phyloP scores from a whole-genome alignment of 2,888 invertebrate species.

The Pteria penguin region DNA sequence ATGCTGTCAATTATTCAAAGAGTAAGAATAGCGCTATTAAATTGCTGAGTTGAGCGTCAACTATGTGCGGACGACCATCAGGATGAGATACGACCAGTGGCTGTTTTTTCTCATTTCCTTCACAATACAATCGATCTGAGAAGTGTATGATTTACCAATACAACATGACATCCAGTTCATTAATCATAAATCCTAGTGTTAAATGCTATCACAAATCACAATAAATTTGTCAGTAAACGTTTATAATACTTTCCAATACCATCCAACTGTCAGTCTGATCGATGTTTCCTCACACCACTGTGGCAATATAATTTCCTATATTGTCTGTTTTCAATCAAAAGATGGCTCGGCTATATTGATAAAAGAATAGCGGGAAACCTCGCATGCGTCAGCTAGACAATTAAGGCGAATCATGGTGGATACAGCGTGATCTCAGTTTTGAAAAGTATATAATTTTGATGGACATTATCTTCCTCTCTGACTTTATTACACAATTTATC shows the following conservation, averaged over 20 bases:
- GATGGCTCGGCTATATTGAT: constrained; percentile 19
- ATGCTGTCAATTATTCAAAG: too few relatives aligned
- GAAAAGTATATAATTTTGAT: constrained; percentile 6
- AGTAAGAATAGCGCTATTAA: too few relatives aligned
- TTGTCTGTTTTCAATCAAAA: constrained; percentile 42
- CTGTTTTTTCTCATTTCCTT: background rate
- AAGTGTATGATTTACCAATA: background rate
- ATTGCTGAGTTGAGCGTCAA: too few relatives aligned
- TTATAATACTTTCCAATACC: constrained; percentile 35
- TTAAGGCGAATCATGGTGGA: constrained; percentile 6
- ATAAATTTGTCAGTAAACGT: constrained; percentile 40
- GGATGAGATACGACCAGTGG: background rate
- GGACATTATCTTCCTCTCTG: constrained; percentile 10
- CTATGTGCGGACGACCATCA: background rate
- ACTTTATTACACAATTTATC: constrained; percentile 26
- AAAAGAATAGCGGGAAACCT: constrained; percentile 10
- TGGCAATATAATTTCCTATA: constrained; percentile 32
- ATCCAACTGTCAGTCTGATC: constrained; percentile 25
- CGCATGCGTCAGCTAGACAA: constrained; percentile 22
- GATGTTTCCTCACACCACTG: constrained; percentile 30
- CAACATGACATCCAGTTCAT: constrained; percentile 23
- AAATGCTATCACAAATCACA: constrained; percentile 40
- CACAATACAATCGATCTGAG: background rate
- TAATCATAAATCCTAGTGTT: constrained; percentile 31
- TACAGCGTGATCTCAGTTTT: constrained; percentile 2